phyloP scores from a whole-genome alignment of 2,888 invertebrate species.

The Dolichopus griseipennis region DNA sequence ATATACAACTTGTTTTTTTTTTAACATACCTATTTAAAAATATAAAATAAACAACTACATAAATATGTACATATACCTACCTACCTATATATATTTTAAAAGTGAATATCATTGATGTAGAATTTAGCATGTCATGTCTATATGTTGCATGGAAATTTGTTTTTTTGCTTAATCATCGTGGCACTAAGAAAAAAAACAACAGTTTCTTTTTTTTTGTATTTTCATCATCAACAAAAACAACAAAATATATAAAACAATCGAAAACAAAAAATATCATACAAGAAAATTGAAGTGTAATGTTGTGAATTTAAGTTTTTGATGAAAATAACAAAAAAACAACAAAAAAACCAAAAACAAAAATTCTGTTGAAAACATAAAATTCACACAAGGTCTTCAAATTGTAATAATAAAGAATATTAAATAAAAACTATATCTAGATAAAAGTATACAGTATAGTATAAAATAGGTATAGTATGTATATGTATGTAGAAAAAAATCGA shows the following conservation, averaged over 20 bases:
- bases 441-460: too few relatives aligned
- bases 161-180: not conserved
- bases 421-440: too few relatives aligned
- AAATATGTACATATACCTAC: not conserved
- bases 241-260: not conserved
- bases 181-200: not conserved
- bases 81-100: not conserved
- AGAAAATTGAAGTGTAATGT: not conserved
- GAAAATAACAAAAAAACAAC: not conserved
- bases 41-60: not conserved
- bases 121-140: conserved; percentile 1
- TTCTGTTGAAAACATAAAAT: too few relatives aligned
- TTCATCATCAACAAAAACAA: not conserved
- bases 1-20: too few relatives aligned
- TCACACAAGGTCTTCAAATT: too few relatives aligned
- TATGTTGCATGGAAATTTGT: not conserved
- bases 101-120: not conserved
- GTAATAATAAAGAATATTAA: too few relatives aligned
- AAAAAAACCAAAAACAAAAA: too few relatives aligned
- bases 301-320: not conserved
- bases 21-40: too few relatives aligned
- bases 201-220: not conserved
- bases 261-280: not conserved
- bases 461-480: too few relatives aligned
- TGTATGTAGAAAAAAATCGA: too few relatives aligned